Conservation (phyloP, 92 coral and sea anemone genomes). For the Phenganax marumi region DNA sequence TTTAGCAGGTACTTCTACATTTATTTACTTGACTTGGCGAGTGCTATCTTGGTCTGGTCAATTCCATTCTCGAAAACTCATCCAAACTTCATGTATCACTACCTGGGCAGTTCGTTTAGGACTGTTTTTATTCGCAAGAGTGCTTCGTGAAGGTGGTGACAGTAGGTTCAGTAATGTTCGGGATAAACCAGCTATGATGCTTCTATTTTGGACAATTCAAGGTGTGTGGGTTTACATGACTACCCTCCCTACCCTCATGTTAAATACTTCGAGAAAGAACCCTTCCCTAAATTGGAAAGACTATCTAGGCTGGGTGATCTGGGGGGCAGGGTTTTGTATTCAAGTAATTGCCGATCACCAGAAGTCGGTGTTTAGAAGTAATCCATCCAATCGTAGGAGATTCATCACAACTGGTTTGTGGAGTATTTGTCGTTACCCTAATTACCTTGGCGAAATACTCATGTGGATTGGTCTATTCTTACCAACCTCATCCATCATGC, state of each 20-base stretch:
- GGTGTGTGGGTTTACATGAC: constrained; percentile 85
- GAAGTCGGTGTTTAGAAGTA: constrained; percentile 73
- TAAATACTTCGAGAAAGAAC: constrained; percentile 68
- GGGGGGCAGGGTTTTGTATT: constrained; percentile 77
- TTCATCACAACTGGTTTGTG: constrained; percentile 94
- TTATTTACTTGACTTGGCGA: constrained; percentile 76
- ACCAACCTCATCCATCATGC: constrained; percentile 84
- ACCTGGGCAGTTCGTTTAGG: constrained; percentile 88
- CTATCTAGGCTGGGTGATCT: constrained; percentile 86
- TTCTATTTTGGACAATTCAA: constrained; percentile 83
- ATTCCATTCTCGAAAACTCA: constrained; percentile 69
- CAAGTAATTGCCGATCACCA: constrained; percentile 81
- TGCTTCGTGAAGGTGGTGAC: constrained; percentile 78
- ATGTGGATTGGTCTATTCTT: constrained; percentile 83
- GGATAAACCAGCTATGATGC: constrained; percentile 67
- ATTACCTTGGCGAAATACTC: constrained; percentile 89
- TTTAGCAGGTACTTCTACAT: constrained; percentile 80
- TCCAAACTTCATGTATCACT: constrained; percentile 86
- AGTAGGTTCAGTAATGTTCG: constrained; percentile 79
- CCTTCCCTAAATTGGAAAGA: constrained; percentile 74
- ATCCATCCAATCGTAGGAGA: constrained; percentile 69
- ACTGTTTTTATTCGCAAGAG: constrained; percentile 68
- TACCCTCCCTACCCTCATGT: constrained; percentile 73
- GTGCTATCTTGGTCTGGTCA: constrained; percentile 58
- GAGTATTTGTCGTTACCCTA: constrained; percentile 86